phyloP scores from a whole-genome alignment of 2,888 invertebrate genomes.

The Rhingia campestris region DNA sequence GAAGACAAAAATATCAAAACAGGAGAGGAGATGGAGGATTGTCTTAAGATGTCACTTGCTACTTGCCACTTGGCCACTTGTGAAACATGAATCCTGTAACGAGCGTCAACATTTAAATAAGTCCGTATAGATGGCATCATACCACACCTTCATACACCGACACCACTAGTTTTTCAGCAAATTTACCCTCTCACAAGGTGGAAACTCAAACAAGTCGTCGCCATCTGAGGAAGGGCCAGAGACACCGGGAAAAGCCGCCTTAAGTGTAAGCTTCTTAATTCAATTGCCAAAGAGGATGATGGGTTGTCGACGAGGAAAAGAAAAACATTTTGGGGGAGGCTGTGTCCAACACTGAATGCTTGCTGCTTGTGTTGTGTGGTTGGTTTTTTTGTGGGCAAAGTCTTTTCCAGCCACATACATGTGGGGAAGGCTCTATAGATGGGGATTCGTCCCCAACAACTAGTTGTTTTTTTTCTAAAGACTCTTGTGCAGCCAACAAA shows the following conservation, averaged over 20 bases:
- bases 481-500: slow-evolving; percentile 54
- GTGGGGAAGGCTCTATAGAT: not conserved
- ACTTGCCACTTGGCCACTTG: slow-evolving; percentile 28
- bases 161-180: slow-evolving; percentile 55
- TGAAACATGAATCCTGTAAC: slow-evolving; percentile 41
- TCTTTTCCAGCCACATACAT: slow-evolving; percentile 51
- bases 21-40: slow-evolving; percentile 20
- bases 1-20: slow-evolving; percentile 25
- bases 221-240: not conserved
- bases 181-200: slow-evolving; percentile 67
- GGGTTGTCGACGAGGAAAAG: slow-evolving; percentile 17
- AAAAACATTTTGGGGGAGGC: slow-evolving; percentile 33
- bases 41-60: slow-evolving; percentile 40
- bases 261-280: slow-evolving; percentile 72
- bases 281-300: slow-evolving; percentile 68
- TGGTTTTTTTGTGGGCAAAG: slow-evolving; percentile 21
- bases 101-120: slow-evolving; percentile 63
- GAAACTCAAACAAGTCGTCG: slow-evolving; percentile 67
- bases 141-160: not conserved
- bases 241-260: slow-evolving; percentile 59
- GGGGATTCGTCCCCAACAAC: slow-evolving; percentile 28
- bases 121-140: not conserved
- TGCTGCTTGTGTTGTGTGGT: slow-evolving; percentile 1
- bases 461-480: slow-evolving; percentile 25
- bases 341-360: slow-evolving; percentile 30